phyloP scores from a whole-genome alignment of 2,888 invertebrate genomes.

The Cantharis flavilabris region DNA sequence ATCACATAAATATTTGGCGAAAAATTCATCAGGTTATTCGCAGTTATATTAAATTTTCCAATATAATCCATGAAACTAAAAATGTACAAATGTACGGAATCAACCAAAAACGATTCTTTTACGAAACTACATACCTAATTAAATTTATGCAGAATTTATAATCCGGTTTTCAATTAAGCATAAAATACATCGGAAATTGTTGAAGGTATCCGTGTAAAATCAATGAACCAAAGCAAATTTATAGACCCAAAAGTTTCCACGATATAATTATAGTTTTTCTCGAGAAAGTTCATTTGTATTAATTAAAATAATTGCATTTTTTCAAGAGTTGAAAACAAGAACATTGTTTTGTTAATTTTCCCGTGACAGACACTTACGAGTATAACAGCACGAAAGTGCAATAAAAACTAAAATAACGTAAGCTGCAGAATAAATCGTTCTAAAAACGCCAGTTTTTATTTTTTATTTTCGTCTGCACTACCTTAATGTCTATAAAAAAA shows the following conservation, averaged over 20 bases:
- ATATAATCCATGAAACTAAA: neutral
- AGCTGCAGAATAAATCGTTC: neutral
- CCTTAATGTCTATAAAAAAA: neutral
- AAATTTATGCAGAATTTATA: neutral
- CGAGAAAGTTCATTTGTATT: neutral
- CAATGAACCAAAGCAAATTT: neutral
- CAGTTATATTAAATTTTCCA: neutral
- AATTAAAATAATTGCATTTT: neutral
- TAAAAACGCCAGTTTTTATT: neutral
- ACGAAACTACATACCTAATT: neutral
- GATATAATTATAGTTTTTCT: neutral
- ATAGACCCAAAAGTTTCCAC: neutral
- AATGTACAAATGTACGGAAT: neutral
- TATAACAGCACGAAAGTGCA: neutral
- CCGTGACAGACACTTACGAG: neutral
- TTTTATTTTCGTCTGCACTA: neutral
- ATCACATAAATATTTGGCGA: neutral
- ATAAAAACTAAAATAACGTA: neutral
- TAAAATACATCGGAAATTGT: neutral
- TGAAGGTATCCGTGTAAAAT: neutral
- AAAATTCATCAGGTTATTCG: neutral
- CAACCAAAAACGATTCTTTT: neutral
- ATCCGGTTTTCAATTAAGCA: neutral
- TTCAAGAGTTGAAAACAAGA: neutral
- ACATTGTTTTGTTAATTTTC: neutral